Percentiles rank a stretch among this genome's conserved stretches.
phyloP scores from a whole-genome alignment of 1,140 invertebrate genomes.

The Laupala kohalensis region DNA sequence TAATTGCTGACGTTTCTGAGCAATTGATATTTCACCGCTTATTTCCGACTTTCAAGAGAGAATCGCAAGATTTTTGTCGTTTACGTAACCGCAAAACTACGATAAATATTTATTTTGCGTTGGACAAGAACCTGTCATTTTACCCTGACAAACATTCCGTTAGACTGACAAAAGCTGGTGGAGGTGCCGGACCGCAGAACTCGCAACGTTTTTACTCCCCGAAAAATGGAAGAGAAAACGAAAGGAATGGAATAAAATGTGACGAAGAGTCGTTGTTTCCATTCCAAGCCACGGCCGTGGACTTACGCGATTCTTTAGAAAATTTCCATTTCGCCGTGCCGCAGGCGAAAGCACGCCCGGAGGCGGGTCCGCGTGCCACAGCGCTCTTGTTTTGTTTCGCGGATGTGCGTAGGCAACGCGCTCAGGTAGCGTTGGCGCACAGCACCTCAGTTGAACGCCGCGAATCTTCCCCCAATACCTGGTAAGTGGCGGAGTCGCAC shows the following conservation, averaged over 20 bases:
- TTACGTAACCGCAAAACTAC: too few species aligned
- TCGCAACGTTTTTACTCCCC: not conserved
- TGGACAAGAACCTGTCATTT: too few species aligned
- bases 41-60: too few species aligned
- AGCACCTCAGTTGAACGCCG: not conserved
- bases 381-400: not conserved
- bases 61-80: too few species aligned
- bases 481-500: too few species aligned
- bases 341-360: not conserved
- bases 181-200: too few species aligned
- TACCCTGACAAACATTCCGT: not conserved
- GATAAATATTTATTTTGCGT: too few species aligned
- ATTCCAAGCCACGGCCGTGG: not conserved
- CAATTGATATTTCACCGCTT: too few species aligned
- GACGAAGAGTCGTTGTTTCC: not conserved
- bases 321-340: not conserved
- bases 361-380: too few species aligned
- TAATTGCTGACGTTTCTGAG: too few species aligned
- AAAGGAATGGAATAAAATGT: not conserved
- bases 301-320: not conserved
- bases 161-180: not conserved
- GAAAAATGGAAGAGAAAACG: not conserved
- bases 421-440: not conserved
- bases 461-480: not conserved
- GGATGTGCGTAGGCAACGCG: not conserved